Base-by-base conservation (phyloP, 30 jellyfish, hydroid and myxozoan species). In the Chironex yamaguchii region DNA sequence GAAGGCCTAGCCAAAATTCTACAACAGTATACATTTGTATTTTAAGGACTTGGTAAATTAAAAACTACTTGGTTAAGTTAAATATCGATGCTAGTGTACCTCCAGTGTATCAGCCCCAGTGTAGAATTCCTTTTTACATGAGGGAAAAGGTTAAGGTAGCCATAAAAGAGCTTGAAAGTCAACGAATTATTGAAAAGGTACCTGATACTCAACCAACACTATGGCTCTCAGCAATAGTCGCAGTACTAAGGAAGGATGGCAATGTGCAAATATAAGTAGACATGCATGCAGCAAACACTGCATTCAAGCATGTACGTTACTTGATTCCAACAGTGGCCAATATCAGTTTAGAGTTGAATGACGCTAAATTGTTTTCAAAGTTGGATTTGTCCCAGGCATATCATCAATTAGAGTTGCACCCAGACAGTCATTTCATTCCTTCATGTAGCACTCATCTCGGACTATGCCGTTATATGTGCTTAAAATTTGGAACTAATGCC, bases 271-370 rank as follows among this genome's bases (percentile, higher is more conserved):
- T 35, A 20, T 73, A 73, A 29, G 86, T 42, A 30, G 86, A 73
- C 78, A 73, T 35, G 79, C 12, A 48, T 2, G 67, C n/a, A 14
- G 72, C 81, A 31, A 72, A 72, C 36, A 36, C 36, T n/a, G 86
- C 86, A 21, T 42, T 73, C 21, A 48, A 36, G 74, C 91, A 90
- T 1, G 72, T 28, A 67, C 67, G 29, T 14, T 48, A 67, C 58
- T 90, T 90, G 17, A 81, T 81, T 22, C 91, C 90, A 21, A 81
- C 91, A 14, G 27, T 81, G 1, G 81, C 67, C 14, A 30, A 50
- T 4, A 42, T 81, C 29, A n/a, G 49, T 13, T 84, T 51, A 35
- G 86, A 2, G 51, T 22, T 71, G 35, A 71, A 71, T 6, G 85
- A 52, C 13, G 31, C 85, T 24, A 71, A 17, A 17, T 20, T 2